Conservation (phyloP, 2,113 vertebrate genomes). For the Ovibos moschatus region DNA sequence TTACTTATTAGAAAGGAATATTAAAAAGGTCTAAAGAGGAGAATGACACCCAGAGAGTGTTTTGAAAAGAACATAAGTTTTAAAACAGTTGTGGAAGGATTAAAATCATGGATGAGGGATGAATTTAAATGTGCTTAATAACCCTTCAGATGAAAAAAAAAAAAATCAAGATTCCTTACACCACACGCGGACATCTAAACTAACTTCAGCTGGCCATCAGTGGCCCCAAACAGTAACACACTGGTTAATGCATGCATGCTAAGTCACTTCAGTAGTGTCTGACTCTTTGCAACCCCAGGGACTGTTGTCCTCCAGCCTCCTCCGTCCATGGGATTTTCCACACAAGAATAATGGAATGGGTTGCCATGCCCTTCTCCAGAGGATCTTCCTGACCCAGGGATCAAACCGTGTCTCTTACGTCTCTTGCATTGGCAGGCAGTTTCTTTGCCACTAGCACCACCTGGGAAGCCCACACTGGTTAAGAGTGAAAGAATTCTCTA, state of each 20-base stretch:
- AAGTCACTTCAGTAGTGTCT: rapidly evolving
- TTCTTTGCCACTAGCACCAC: neutral
- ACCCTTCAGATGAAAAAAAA: neutral
- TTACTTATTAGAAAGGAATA: neutral
- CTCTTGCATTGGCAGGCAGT: neutral
- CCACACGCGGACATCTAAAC: neutral
- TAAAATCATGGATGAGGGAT: neutral
- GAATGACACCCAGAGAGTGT: neutral
- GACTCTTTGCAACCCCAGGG: neutral
- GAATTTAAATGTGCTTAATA: neutral
- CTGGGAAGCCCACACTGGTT: neutral
- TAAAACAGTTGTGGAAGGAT: neutral
- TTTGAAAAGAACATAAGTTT: neutral
- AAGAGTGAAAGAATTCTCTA: neutral
- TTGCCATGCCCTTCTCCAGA: neutral
- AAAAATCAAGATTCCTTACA: neutral
- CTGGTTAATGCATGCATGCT: neutral
- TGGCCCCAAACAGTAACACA: neutral
- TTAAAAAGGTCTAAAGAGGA: neutral
- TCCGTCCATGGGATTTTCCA: neutral
- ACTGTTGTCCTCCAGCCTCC: neutral
- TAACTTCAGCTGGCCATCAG: neutral
- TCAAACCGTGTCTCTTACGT: rapidly evolving
- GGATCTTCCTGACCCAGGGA: neutral
- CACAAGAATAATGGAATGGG: neutral